phyloP scores from a whole-genome alignment of 2,888 invertebrate species.

The Drosophila birchii region DNA sequence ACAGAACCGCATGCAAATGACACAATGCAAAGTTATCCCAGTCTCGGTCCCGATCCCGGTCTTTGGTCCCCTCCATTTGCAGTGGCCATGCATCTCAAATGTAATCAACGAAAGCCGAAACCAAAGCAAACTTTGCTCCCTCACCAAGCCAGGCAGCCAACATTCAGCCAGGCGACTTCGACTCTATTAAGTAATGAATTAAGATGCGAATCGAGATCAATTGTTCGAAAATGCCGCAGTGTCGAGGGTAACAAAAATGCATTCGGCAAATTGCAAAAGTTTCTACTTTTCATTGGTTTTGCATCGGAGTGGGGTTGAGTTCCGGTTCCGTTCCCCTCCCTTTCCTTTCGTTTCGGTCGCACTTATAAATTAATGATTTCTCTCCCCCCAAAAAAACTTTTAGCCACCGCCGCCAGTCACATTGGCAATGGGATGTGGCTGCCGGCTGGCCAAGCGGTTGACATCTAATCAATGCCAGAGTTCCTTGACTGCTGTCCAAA shows the following conservation, averaged over 20 bases:
- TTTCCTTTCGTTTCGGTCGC: conserved; percentile 33
- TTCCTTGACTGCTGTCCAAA: conserved; percentile 31
- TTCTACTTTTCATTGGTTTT: conserved; percentile 64
- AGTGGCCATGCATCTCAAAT: conserved; percentile 73
- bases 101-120: conserved; percentile 71
- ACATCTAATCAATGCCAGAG: conserved; percentile 26
- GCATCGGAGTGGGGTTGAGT: conserved; percentile 24
- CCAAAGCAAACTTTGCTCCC: conserved; percentile 48
- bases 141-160: conserved; percentile 20
- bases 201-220: conserved; percentile 78
- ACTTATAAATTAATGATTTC: conserved; percentile 77
- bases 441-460: conserved; percentile 3
- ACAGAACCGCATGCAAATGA: conserved; percentile 78
- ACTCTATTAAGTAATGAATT: conserved; percentile 79
- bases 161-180: conserved; percentile 36
- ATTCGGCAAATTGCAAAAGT: conserved; percentile 72
- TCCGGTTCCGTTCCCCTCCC: conserved; percentile 15
- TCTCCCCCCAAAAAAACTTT: conserved; percentile 39
- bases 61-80: conserved; percentile 51
- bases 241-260: conserved; percentile 54
- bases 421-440: conserved; percentile 5
- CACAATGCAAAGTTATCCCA: conserved; percentile 61
- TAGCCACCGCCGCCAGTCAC: conserved; percentile 27
- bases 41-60: conserved; percentile 1
- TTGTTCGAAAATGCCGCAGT: conserved; percentile 68